Evolutionary conservation across 1,140 invertebrate species (phyloP).

Genomic region (Drosophila murphyi): DNA sequence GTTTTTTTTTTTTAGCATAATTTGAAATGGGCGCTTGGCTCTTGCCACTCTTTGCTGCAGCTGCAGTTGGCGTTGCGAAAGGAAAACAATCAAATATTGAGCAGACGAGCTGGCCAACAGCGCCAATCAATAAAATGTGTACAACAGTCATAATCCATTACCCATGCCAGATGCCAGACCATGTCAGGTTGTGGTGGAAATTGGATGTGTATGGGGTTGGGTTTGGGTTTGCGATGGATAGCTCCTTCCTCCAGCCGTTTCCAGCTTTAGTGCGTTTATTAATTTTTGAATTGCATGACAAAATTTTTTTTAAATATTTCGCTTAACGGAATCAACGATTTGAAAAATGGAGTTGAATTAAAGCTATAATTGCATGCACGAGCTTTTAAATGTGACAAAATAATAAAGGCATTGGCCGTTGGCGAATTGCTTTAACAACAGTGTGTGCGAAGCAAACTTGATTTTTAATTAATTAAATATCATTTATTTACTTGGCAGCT

Average conservation of each 20-base stretch:
- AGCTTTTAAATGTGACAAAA: constrained; percentile 59
- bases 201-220: constrained; percentile 21
- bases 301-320: constrained; percentile 27
- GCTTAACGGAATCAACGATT: constrained; percentile 8
- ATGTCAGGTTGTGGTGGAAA: constrained; percentile 9
- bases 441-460: constrained; percentile 50
- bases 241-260: neutral
- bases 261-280: constrained; percentile 51
- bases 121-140: constrained; percentile 55
- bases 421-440: constrained; percentile 38
- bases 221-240: constrained; percentile 5
- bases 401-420: constrained; percentile 7
- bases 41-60: constrained; percentile 27
- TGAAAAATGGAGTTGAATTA: constrained; percentile 49
- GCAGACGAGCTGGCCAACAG: constrained; percentile 37
- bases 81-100: constrained; percentile 75
- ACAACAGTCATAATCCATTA: constrained; percentile 74
- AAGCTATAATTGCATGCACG: constrained; percentile 56
- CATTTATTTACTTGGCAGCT: constrained; percentile 86
- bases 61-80: constrained; percentile 16
- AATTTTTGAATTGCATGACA: constrained; percentile 57
- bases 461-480: constrained; percentile 79
- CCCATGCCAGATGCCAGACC: constrained; percentile 58
- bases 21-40: constrained; percentile 28
- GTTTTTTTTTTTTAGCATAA: constrained; percentile 36